Evolutionary conservation across 2,888 invertebrate species (phyloP).

Genomic region (Heliconius ismenius): DNA sequence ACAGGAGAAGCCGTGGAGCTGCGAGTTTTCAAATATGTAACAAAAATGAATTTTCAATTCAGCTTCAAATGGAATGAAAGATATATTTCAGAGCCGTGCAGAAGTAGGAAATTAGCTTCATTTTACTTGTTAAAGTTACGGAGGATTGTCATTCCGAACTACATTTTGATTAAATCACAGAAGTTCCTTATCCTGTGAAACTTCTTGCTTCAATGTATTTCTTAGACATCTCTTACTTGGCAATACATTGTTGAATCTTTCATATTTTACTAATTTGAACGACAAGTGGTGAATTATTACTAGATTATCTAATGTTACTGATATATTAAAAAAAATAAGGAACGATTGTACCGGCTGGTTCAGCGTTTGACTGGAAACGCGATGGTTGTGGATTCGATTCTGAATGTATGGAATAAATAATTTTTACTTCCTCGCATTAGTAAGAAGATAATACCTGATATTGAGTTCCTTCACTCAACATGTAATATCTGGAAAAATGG

Average conservation of each 20-base stretch:
- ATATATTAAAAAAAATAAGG: no score
- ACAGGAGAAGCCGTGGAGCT: no score
- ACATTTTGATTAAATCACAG: conserved; percentile 39
- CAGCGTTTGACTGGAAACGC: not conserved
- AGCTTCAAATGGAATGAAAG: conserved; percentile 13
- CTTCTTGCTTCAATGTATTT: conserved; percentile 23
- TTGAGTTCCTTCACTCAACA: not conserved
- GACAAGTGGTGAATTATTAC: not conserved
- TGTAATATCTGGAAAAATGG: not conserved
- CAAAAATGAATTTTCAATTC: conserved; percentile 7
- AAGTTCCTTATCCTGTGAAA: conserved; percentile 35
- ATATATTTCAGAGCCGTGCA: conserved; percentile 18
- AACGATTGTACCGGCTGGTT: no score
- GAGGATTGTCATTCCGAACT: conserved; percentile 38
- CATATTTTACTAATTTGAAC: not conserved
- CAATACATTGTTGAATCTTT: not conserved
- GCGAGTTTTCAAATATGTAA: not conserved
- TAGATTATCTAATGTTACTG: no score
- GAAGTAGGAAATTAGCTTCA: conserved; percentile 33
- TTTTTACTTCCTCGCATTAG: not conserved
- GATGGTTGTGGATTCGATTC: no score
- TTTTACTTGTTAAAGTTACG: conserved; percentile 34
- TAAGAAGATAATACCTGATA: not conserved
- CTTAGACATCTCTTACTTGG: conserved; percentile 11
- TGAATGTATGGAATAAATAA: no score